These are phyloP conservation scores for Catharus bicknelli DNA, from an alignment of 2,113 vertebrate genomes.

Conservation along the genomic window DNA sequence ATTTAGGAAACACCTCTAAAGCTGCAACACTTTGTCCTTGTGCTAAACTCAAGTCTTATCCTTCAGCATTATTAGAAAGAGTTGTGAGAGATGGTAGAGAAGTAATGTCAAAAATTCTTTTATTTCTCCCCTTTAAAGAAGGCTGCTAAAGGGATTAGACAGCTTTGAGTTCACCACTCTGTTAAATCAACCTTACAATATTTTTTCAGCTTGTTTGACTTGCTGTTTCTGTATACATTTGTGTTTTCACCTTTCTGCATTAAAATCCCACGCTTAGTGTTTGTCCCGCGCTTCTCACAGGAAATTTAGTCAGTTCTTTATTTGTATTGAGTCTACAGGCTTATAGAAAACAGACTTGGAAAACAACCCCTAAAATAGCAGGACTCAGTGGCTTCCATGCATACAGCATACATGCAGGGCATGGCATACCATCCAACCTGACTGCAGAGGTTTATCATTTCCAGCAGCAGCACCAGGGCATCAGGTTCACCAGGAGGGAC, in stretches of 20 bases:
- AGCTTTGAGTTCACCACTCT: slow-evolving; percentile 51
- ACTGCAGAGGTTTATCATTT: slow-evolving; percentile 32
- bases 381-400: neutral
- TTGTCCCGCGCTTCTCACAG: slow-evolving; percentile 29
- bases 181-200: slow-evolving; percentile 58
- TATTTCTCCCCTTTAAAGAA: slow-evolving; percentile 17
- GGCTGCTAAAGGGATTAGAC: slow-evolving; percentile 43
- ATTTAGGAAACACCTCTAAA: neutral
- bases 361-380: slow-evolving; percentile 62
- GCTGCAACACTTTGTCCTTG: neutral
- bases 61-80: neutral
- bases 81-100: neutral
- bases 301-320: slow-evolving; percentile 33
- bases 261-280: slow-evolving; percentile 11
- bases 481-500: slow-evolving; percentile 45
- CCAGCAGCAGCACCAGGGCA: slow-evolving; percentile 56
- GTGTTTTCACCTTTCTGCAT: slow-evolving; percentile 59
- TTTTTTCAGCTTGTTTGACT: slow-evolving; percentile 69
- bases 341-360: slow-evolving; percentile 62
- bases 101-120: slow-evolving; percentile 6
- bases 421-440: neutral
- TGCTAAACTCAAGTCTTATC: neutral
- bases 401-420: neutral
- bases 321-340: slow-evolving; percentile 11
- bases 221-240: slow-evolving; percentile 41